Conservation (phyloP, 2,888 invertebrate species). For the Ornithoptera alexandrae region DNA sequence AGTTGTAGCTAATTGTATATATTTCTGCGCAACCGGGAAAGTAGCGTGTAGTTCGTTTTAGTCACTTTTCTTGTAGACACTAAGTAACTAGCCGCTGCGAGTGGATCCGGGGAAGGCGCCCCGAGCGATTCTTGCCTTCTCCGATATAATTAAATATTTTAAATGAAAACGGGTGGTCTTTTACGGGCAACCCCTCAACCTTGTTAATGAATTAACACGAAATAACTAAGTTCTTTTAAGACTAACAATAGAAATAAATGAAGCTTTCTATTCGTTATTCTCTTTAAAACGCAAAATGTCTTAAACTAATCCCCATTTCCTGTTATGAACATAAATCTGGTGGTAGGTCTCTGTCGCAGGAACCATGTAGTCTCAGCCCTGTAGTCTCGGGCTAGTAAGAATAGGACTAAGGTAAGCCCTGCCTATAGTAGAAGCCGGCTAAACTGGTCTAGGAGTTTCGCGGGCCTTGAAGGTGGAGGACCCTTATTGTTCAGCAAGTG, state of each 20-base stretch:
- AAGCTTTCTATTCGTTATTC: background rate
- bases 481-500: too few species aligned
- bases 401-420: too few species aligned
- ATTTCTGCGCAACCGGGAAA: background rate
- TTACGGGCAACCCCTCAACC: slow-evolving; percentile 3
- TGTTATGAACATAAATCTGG: too few species aligned
- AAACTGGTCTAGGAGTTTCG: too few species aligned
- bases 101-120: slow-evolving; percentile 8
- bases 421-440: too few species aligned
- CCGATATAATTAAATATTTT: slow-evolving; percentile 25
- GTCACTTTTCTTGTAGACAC: slow-evolving; percentile 11
- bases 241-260: background rate
- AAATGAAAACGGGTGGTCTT: slow-evolving; percentile 18
- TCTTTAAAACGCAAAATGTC: background rate
- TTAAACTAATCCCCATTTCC: background rate
- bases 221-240: background rate
- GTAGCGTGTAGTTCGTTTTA: slow-evolving; percentile 6
- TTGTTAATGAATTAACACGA: slow-evolving; percentile 15
- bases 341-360: too few species aligned
- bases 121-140: slow-evolving; percentile 9
- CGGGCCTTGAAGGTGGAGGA: too few species aligned
- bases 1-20: background rate
- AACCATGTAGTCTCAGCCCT: too few species aligned
- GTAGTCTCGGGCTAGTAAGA: too few species aligned
- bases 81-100: slow-evolving; percentile 14